A percentile compares a stretch with the other conserved stretches of the same genome.
Conservation (phyloP, 2,113 vertebrate species). For the Periophthalmus modestus region DNA sequence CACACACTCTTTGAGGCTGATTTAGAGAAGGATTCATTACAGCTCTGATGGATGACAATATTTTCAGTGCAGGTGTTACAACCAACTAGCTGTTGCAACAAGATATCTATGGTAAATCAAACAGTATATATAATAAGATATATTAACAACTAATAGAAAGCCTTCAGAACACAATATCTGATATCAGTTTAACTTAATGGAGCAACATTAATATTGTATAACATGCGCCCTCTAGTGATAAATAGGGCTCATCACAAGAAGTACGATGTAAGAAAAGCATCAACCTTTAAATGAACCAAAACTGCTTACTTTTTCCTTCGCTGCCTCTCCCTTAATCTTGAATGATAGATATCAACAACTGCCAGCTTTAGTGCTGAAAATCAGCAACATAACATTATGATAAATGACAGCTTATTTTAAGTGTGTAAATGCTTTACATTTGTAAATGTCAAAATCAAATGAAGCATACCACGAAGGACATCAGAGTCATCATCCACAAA, state of each 20-base stretch:
- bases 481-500: constrained; percentile 99
- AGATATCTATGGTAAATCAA: background rate
- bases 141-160: background rate
- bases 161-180: background rate
- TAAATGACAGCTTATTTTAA: background rate
- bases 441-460: background rate
- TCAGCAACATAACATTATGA: background rate
- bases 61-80: background rate
- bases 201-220: constrained; percentile 5
- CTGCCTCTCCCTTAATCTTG: constrained; percentile 94
- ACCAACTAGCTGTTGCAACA: background rate
- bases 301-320: constrained; percentile 94
- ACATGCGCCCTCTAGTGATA: constrained; percentile 58
- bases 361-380: constrained; percentile 92
- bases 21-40: constrained; percentile 50
- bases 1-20: constrained; percentile 43
- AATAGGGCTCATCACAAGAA: constrained; percentile 17
- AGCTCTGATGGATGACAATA: constrained; percentile 2
- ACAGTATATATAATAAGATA: background rate
- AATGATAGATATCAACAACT: constrained; percentile 98
- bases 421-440: background rate
- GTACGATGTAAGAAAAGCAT: background rate
- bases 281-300: constrained; percentile 7
- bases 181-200: background rate
- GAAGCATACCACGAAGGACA: constrained; percentile 89